Evolutionary conservation across 2,797 vertebrate species (phyloP).

Genomic region (Scomberomorus guttatus): DNA sequence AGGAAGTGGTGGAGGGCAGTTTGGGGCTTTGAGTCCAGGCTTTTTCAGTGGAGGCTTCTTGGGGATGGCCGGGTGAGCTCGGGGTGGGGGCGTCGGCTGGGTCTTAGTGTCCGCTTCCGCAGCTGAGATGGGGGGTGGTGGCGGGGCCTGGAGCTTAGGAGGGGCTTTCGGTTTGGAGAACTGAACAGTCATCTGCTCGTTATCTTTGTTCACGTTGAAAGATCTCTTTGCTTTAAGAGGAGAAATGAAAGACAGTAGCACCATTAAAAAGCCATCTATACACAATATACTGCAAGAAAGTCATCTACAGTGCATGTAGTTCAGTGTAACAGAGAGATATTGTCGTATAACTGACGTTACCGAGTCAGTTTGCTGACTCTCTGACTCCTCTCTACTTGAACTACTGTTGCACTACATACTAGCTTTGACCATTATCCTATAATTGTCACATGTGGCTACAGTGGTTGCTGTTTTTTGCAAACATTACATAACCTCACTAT

Average conservation of each 20-base stretch:
- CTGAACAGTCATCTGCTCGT: slow-evolving; percentile 56
- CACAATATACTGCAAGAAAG: not conserved
- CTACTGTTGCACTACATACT: not conserved
- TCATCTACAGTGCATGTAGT: not conserved
- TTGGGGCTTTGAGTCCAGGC: slow-evolving; percentile 77
- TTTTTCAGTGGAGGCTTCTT: slow-evolving; percentile 75
- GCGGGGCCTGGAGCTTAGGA: slow-evolving; percentile 42
- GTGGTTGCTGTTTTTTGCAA: not conserved
- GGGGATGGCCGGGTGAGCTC: not conserved
- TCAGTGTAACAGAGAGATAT: not conserved
- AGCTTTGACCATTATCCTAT: not conserved
- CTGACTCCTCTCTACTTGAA: not conserved
- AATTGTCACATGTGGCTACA: not conserved
- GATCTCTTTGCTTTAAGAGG: slow-evolving; percentile 74
- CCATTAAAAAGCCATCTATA: not conserved
- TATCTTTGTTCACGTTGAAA: slow-evolving; percentile 53
- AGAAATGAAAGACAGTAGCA: slow-evolving; percentile 16
- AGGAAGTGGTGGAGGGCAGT: slow-evolving; percentile 84
- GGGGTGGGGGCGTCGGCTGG: slow-evolving; percentile 9
- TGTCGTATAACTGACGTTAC: not conserved
- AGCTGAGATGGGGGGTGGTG: not conserved
- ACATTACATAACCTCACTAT: not conserved
- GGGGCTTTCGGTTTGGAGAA: slow-evolving; percentile 64
- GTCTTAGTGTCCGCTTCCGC: not conserved
- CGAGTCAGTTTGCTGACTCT: not conserved